Evolutionary conservation across 2,888 invertebrate genomes (phyloP), one percentile per base, ranked within the genome.

Genomic region (Drosophila austrosaltans): DNA sequence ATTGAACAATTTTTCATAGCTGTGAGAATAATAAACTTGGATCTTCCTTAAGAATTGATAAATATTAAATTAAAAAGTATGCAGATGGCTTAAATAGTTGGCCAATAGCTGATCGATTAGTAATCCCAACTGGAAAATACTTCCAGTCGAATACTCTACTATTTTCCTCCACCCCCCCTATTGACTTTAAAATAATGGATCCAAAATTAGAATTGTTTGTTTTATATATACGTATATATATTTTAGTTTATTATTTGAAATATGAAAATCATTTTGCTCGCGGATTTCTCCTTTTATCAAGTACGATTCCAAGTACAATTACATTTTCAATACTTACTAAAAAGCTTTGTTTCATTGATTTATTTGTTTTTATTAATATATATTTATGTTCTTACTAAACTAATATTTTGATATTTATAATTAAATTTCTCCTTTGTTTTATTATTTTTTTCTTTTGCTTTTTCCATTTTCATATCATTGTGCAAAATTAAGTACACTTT

Each of bases 401-500:
- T 48, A 22, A 48, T 39, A 61, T 72, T 61, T 53, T 54, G 48
- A 66, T 57, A 63, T 63, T 54, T 54, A 30, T 61, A 40, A 44
- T 20, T 58, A 20, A 16, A 53, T 63, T 63, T 60, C 58, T 44
- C 39, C 30, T 36, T 70, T 48, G 57, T 48, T 10, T 25, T 48
- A 22, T 8, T 10, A 10, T 48, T 20, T 48, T 22, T 7, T 22
- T 20, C 4, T 48, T 48, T 8, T 48, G 22, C 3, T 4, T 48
- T 48, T 48, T 48, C 8, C 3, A 20, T 48, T 22, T 48, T 48
- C 48, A 1, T 16, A 16, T 48, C 48, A 12, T 48, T 25, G 42
- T 78, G 70, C 71, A 71, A 40, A 32, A 63, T 85, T 86, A 86
- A 86, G 86, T 86, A 86, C 86, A 82, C 78, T 82, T 80, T 61